Base-by-base conservation (phyloP, 2,797 vertebrate species). In the Sparidentex hasta region DNA sequence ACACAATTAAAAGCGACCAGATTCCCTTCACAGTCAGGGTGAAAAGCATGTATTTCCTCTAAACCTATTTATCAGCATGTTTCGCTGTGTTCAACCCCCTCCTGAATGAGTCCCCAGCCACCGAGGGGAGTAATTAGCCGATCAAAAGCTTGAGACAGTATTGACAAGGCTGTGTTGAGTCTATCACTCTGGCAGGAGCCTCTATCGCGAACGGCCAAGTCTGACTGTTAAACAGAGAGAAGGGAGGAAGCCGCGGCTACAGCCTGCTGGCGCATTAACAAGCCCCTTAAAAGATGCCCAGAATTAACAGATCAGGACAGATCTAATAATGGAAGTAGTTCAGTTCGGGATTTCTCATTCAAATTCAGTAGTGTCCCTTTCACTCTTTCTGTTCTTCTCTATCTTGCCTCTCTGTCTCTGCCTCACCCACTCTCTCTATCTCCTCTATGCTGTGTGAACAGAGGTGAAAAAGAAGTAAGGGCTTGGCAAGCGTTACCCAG, bases 301-400 rank as follows among this genome's bases (percentile, higher is more conserved):
- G 87, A 94, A 92, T 91, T 82, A 91, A 87, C 82, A 90, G 90
- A 92, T 91, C 88, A 92, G 83, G 87, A 93, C 82, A 85, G 84
- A 90, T 90, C 82, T 90, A 88, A 84, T 91, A 75, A 88, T 90
- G 78, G 82, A 90, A 87, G 82, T 62, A 64, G 79, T 81, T 90
- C 74, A 81, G 85, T 83, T 29, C 23, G 51, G 74, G 76, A 76
- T 88, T 88, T 88, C 79, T 89, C 79, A 82, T 87, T 91, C 83
- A 76, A 77, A 89, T 71, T 81, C 78, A 69, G 66, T 12, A 38
- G 74, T 81, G 80, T 82, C 71, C 66, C 74, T 75, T 84, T 82
- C 74, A 41, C 71, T 82, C 68, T 77, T 56, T 76, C 73, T 75
- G 12, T 61, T 81, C 63, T 11, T 44, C 65, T 63, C 79, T 72